phyloP scores from a whole-genome alignment of 2,888 invertebrate genomes.

The Limenitis arthemis region DNA sequence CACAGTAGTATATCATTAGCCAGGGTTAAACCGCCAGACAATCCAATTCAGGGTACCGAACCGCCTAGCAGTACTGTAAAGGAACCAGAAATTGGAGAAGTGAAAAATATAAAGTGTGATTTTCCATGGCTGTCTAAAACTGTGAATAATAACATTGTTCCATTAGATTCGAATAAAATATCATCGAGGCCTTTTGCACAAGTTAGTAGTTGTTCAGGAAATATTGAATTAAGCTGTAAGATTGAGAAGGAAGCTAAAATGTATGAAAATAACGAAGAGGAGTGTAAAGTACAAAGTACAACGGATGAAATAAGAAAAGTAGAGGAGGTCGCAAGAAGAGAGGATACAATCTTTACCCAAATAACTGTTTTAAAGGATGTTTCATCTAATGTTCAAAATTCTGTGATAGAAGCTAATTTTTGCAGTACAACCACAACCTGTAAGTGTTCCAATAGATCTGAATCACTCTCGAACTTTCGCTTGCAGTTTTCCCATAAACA shows the following conservation, averaged over 20 bases:
- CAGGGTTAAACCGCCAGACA: slow-evolving; percentile 63
- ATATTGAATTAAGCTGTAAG: slow-evolving; percentile 41
- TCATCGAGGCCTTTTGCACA: slow-evolving; percentile 59
- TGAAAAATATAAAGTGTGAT: slow-evolving; percentile 53
- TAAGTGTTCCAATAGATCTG: too few relatives aligned
- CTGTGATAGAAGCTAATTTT: slow-evolving; percentile 62
- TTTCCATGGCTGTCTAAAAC: slow-evolving; percentile 66
- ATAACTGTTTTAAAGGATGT: slow-evolving; percentile 64
- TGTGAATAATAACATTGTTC: slow-evolving; percentile 60
- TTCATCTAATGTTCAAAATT: slow-evolving; percentile 57
- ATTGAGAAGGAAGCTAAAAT: slow-evolving; percentile 29
- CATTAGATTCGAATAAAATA: slow-evolving; percentile 51
- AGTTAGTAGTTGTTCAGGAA: slow-evolving; percentile 51
- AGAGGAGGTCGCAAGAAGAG: slow-evolving; percentile 54
- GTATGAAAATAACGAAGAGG: slow-evolving; percentile 23
- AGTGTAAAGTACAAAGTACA: slow-evolving; percentile 27
- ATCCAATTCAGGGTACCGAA: slow-evolving; percentile 63
- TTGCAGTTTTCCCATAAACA: slow-evolving; percentile 91
- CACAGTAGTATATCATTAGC: slow-evolving; percentile 65
- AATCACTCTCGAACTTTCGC: slow-evolving; percentile 82
- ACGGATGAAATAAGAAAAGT: slow-evolving; percentile 44
- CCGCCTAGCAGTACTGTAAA: slow-evolving; percentile 64
- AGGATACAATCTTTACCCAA: slow-evolving; percentile 62
- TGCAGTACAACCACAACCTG: slow-evolving; percentile 54
- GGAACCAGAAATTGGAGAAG: slow-evolving; percentile 47